phyloP scores from a whole-genome alignment of 1,140 invertebrate genomes.

The Vollenhovia emeryi region DNA sequence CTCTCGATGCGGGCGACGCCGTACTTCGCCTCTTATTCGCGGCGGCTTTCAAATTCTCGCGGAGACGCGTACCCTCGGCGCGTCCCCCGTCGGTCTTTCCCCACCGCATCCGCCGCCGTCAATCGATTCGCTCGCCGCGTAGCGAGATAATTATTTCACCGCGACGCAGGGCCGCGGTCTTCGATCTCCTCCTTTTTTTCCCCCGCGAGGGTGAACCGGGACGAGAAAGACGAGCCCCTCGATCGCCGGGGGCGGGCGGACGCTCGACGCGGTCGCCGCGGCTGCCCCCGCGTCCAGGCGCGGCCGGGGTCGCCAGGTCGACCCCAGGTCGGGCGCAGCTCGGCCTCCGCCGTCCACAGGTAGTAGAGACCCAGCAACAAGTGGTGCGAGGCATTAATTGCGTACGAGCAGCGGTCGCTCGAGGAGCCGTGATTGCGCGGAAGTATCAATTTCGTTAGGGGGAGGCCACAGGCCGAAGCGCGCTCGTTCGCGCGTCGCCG shows the following conservation, averaged over 20 bases:
- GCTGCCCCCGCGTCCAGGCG: neutral
- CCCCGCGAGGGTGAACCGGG: neutral
- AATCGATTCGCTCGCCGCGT: neutral
- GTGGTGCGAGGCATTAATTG: slow-evolving; percentile 53
- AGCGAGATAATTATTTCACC: slow-evolving; percentile 15
- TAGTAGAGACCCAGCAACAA: slow-evolving; percentile 40
- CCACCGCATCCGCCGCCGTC: neutral
- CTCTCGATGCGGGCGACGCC: too few relatives aligned
- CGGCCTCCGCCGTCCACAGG: slow-evolving; percentile 23
- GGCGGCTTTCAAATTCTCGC: neutral
- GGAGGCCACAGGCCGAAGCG: neutral
- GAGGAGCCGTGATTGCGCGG: slow-evolving; percentile 42
- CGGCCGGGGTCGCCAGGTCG: neutral
- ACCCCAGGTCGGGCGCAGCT: too few relatives aligned
- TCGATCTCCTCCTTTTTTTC: neutral
- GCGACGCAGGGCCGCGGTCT: too few relatives aligned
- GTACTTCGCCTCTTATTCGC: too few relatives aligned
- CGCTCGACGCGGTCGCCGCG: too few relatives aligned
- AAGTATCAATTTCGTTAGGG: slow-evolving; percentile 37
- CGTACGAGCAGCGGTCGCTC: slow-evolving; percentile 13
- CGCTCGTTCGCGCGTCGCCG: neutral
- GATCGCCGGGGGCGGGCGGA: too few relatives aligned
- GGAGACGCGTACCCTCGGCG: too few relatives aligned
- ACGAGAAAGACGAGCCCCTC: neutral
- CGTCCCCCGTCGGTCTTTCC: neutral